Conservation (phyloP, 2,113 vertebrate species). For the Serinus canaria region DNA sequence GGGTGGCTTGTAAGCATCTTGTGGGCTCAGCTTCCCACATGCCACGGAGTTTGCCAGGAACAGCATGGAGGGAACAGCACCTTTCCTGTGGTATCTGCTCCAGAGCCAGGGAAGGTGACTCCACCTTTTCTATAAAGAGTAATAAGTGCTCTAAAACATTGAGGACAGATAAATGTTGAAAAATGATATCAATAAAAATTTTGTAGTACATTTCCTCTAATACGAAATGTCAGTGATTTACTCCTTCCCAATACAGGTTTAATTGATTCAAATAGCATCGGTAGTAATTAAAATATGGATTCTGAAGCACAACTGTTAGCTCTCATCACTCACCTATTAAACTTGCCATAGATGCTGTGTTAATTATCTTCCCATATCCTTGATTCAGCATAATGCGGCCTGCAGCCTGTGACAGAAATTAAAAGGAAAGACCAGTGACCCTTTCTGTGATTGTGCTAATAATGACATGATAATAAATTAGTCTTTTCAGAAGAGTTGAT, state of each 20-base stretch:
- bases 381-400: constrained; percentile 93
- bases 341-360: constrained; percentile 92
- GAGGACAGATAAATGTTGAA: constrained; percentile 68
- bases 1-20: neutral
- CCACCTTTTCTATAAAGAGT: constrained; percentile 48
- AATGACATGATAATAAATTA: constrained; percentile 84
- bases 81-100: neutral
- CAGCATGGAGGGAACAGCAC: neutral
- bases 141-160: constrained; percentile 61
- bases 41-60: neutral
- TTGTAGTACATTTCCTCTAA: constrained; percentile 73
- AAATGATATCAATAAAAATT: constrained; percentile 73
- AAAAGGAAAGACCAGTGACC: constrained; percentile 82
- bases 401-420: constrained; percentile 88
- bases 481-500: constrained; percentile 80
- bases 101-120: neutral
- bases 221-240: constrained; percentile 69
- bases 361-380: constrained; percentile 95
- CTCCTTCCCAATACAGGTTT: constrained; percentile 66
- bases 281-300: constrained; percentile 81
- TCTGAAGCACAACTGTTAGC: constrained; percentile 73
- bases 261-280: constrained; percentile 66
- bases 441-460: constrained; percentile 82
- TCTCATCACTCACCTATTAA: constrained; percentile 95
- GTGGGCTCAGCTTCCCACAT: neutral